Conservation (phyloP, 2,797 vertebrate genomes). For the Tachyglossus aculeatus region DNA sequence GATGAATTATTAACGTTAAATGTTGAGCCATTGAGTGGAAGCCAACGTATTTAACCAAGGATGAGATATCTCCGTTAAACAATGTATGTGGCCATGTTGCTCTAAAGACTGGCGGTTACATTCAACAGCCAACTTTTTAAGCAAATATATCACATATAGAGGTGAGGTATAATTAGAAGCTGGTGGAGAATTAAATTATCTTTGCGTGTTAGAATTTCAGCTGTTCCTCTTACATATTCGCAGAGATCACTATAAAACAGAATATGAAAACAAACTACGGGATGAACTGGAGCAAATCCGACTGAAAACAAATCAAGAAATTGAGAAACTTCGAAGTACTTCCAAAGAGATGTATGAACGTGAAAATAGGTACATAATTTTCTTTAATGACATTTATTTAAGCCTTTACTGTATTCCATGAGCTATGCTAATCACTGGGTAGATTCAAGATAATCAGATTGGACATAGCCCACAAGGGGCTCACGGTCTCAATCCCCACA, state of each 20-base stretch:
- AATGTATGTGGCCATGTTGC: conserved; percentile 7
- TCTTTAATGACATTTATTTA: too few relatives aligned
- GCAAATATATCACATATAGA: neutral
- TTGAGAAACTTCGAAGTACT: conserved; percentile 88
- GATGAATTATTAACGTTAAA: neutral
- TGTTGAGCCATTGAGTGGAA: neutral
- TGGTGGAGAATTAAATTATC: neutral
- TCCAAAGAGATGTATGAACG: conserved; percentile 97
- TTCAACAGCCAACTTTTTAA: conserved; percentile 3
- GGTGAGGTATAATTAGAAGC: neutral
- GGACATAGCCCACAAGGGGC: too few relatives aligned
- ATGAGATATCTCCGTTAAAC: neutral
- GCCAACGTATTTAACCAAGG: neutral
- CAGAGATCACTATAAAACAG: conserved; percentile 93
- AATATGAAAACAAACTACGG: conserved; percentile 90
- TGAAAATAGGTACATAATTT: conserved; percentile 95
- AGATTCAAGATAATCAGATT: too few relatives aligned
- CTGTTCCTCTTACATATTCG: conserved; percentile 36
- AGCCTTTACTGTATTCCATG: too few relatives aligned
- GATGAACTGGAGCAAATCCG: conserved; percentile 92
- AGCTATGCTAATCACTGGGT: too few relatives aligned
- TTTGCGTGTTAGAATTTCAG: conserved; percentile 2
- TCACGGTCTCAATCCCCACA: too few relatives aligned
- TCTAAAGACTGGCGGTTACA: conserved; percentile 10
- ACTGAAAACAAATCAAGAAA: conserved; percentile 91